Conservation (phyloP, 2,888 invertebrate species). For the Strigamia crassipes region DNA sequence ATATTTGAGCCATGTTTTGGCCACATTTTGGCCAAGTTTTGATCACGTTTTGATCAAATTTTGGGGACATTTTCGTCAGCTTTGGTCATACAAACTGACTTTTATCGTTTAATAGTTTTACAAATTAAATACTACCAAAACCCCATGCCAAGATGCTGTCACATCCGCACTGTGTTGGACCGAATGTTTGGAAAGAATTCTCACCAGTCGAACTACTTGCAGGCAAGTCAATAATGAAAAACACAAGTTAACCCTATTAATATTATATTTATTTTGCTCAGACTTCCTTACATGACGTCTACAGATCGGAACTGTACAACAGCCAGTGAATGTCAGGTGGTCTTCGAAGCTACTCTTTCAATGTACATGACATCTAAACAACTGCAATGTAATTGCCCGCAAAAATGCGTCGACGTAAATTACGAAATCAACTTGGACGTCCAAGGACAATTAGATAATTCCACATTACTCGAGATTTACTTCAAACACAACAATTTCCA, state of each 20-base stretch:
- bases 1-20: too few species aligned
- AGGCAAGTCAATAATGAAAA: neutral
- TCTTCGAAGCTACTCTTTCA: neutral
- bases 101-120: too few species aligned
- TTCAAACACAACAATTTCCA: neutral
- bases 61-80: too few species aligned
- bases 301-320: neutral
- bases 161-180: neutral
- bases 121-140: neutral
- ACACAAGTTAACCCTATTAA: too few species aligned
- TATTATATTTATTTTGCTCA: neutral
- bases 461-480: conserved; percentile 27
- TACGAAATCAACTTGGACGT: conserved; percentile 15
- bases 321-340: neutral
- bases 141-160: conserved; percentile 14
- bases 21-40: too few species aligned
- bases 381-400: conserved; percentile 5
- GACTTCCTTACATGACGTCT: conserved; percentile 43
- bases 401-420: conserved; percentile 7
- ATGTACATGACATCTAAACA: conserved; percentile 11
- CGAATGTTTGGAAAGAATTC: conserved; percentile 10
- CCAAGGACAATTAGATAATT: neutral
- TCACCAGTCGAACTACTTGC: neutral
- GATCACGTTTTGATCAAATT: too few species aligned
- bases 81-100: too few species aligned